Conservation (phyloP, 2,888 invertebrate species). For the Chrysotoxum bicinctum region DNA sequence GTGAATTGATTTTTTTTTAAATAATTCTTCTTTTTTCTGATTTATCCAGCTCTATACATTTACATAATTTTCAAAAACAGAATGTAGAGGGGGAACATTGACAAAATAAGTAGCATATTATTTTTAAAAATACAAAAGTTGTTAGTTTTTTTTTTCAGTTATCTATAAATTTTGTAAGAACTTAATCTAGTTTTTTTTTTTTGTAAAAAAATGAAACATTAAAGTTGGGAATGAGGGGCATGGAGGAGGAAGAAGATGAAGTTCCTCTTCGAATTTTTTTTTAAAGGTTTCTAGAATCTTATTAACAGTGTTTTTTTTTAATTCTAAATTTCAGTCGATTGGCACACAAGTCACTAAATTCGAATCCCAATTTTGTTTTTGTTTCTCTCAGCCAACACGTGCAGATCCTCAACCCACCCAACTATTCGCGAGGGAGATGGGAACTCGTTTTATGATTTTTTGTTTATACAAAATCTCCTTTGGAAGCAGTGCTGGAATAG, state of each 20-base stretch:
- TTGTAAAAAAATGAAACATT: constrained; percentile 30
- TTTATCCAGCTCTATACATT: constrained; percentile 10
- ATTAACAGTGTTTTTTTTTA: constrained; percentile 58
- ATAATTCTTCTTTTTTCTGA: not conserved
- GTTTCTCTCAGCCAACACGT: constrained; percentile 42
- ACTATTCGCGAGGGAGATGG: constrained; percentile 44
- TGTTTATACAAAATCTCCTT: constrained; percentile 65
- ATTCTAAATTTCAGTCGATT: constrained; percentile 79
- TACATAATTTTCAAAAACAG: constrained; percentile 23
- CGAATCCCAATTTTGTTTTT: constrained; percentile 64
- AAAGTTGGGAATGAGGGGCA: constrained; percentile 25
- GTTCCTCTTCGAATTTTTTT: constrained; percentile 11
- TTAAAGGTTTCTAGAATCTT: constrained; percentile 42
- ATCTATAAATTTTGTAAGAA: constrained; percentile 13
- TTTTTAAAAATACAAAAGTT: constrained; percentile 19
- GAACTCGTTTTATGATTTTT: not conserved
- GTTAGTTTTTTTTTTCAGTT: not conserved
- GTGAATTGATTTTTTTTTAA: not conserved
- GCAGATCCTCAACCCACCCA: constrained; percentile 46
- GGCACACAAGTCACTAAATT: constrained; percentile 81
- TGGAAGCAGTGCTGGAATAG: constrained; percentile 39
- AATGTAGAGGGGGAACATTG: constrained; percentile 16
- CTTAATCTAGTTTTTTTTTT: constrained; percentile 11
- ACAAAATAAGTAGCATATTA: not conserved
- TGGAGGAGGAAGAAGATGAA: constrained; percentile 19